A percentile compares a stretch with the other conserved stretches of the same genome.
Conservation (phyloP, 2,797 vertebrate genomes). For the Gadopsis bispinosus region DNA sequence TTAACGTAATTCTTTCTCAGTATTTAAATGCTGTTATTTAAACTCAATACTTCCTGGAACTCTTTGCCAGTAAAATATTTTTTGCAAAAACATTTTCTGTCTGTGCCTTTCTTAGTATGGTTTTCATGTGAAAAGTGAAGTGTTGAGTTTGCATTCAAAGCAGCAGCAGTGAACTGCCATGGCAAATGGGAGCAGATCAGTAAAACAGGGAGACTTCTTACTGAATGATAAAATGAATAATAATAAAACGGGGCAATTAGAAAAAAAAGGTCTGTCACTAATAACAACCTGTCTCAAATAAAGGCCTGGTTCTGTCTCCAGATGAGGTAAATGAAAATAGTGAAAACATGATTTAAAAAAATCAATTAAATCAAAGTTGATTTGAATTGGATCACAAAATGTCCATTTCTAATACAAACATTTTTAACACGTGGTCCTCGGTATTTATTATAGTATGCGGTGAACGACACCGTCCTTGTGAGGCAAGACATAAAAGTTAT, state of each 20-base stretch:
- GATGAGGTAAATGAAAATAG: neutral
- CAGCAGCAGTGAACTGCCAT: neutral
- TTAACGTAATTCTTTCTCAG: too few relatives aligned
- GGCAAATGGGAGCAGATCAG: neutral
- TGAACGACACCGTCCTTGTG: neutral
- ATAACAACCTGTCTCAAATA: neutral
- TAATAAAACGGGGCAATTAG: neutral
- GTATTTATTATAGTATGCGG: neutral
- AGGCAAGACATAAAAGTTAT: neutral
- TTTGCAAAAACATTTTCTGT: too few relatives aligned
- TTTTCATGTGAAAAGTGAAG: neutral
- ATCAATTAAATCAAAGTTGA: neutral
- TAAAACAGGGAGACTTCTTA: neutral
- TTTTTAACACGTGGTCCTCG: neutral
- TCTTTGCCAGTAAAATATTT: neutral
- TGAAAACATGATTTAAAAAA: neutral
- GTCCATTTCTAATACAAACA: neutral
- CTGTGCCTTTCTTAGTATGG: too few relatives aligned
- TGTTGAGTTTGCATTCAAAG: neutral
- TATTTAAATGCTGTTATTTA: too few relatives aligned
- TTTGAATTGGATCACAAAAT: neutral
- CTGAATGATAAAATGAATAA: neutral
- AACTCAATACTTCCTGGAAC: neutral
- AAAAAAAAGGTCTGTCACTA: neutral
- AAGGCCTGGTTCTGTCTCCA: neutral